Percentiles rank a stretch among this genome's conserved stretches.
Conservation (phyloP, 1,140 invertebrate species). For the Pseudomyrmex cubaensis region DNA sequence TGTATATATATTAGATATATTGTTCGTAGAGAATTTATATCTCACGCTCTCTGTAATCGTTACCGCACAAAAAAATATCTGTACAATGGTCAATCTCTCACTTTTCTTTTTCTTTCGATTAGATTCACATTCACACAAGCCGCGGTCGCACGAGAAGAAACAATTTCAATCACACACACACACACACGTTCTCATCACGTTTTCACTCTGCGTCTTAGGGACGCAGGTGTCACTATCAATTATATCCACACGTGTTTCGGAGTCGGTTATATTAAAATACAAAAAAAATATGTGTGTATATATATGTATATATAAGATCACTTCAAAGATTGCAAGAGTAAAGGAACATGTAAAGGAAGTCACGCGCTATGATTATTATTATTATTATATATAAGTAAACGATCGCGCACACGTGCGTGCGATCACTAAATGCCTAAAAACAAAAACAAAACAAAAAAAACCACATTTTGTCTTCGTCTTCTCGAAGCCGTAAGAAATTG, state of each 20-base stretch:
- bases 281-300: slow-evolving; percentile 43
- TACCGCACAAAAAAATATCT: slow-evolving; percentile 64
- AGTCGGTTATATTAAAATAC: slow-evolving; percentile 52
- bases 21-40: slow-evolving; percentile 71
- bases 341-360: slow-evolving; percentile 71
- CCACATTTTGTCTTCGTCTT: slow-evolving; percentile 18
- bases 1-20: slow-evolving; percentile 76
- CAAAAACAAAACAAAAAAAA: too few relatives aligned
- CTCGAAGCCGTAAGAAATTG: slow-evolving; percentile 28
- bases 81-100: slow-evolving; percentile 55
- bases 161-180: slow-evolving; percentile 58
- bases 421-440: slow-evolving; percentile 50
- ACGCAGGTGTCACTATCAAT: neutral
- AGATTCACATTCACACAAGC: slow-evolving; percentile 27
- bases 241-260: neutral
- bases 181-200: slow-evolving; percentile 50
- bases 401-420: slow-evolving; percentile 52
- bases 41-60: slow-evolving; percentile 62
- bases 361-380: slow-evolving; percentile 56
- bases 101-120: neutral
- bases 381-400: slow-evolving; percentile 63
- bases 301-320: slow-evolving; percentile 32
- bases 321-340: slow-evolving; percentile 56
- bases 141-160: slow-evolving; percentile 11
- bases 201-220: neutral